A percentile compares a stretch with the other conserved stretches of the same genome.
Conservation (phyloP, 1,140 invertebrate species). For the Brachionus koreanus region DNA sequence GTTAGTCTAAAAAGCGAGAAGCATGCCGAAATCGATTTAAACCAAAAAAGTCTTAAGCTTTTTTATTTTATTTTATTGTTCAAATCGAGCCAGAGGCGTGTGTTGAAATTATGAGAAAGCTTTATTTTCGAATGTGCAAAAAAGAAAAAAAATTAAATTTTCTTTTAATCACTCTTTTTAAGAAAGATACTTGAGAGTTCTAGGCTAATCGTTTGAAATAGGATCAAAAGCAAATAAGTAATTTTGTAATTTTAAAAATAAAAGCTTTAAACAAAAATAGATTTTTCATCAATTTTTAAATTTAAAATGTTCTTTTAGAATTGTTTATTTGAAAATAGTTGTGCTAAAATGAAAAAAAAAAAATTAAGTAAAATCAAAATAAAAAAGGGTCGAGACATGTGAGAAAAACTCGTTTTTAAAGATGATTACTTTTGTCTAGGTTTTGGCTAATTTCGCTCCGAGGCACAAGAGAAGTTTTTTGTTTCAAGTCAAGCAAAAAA, state of each 20-base stretch:
- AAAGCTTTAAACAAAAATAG: not conserved
- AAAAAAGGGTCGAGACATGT: too few relatives aligned
- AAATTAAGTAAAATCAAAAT: too few relatives aligned
- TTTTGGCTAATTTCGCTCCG: too few relatives aligned
- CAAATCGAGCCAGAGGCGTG: not conserved
- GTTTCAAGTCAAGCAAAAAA: too few relatives aligned
- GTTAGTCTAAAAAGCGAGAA: not conserved
- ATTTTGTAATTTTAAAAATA: not conserved
- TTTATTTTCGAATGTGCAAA: not conserved
- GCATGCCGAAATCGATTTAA: not conserved
- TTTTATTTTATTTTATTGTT: too few relatives aligned
- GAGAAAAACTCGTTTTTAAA: too few relatives aligned
- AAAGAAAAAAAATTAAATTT: not conserved
- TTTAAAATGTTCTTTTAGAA: too few relatives aligned
- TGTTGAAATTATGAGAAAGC: not conserved
- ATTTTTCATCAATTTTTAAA: not conserved
- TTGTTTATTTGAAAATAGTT: too few relatives aligned
- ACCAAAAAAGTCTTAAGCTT: not conserved
- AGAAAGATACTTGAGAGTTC: not conserved
- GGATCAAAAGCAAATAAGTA: not conserved
- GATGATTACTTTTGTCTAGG: too few relatives aligned
- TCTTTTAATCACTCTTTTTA: not conserved
- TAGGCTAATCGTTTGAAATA: not conserved
- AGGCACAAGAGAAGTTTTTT: too few relatives aligned
- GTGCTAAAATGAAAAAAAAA: too few relatives aligned